Conservation (phyloP, 1,140 invertebrate species). For the Popillia japonica region DNA sequence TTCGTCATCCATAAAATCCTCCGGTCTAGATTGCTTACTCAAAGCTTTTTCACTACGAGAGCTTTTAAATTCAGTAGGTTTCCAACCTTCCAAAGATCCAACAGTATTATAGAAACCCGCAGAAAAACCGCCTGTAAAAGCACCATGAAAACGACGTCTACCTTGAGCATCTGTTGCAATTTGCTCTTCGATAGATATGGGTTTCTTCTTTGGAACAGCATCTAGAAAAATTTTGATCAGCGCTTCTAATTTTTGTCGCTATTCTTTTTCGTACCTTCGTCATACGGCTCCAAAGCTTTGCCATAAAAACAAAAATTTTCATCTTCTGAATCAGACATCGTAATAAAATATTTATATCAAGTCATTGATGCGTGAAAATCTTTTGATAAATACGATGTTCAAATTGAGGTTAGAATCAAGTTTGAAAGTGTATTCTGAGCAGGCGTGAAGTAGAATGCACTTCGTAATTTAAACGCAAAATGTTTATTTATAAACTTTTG, state of each 20-base stretch:
- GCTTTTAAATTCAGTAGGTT: constrained; percentile 90
- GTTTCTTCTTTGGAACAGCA: constrained; percentile 80
- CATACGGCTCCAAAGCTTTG: constrained; percentile 76
- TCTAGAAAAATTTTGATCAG: constrained; percentile 63
- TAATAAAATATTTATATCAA: neutral
- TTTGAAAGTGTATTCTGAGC: neutral
- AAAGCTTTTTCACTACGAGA: constrained; percentile 76
- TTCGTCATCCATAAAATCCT: constrained; percentile 99
- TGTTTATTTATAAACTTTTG: too few species aligned
- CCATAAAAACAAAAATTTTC: constrained; percentile 77
- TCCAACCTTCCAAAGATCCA: constrained; percentile 95
- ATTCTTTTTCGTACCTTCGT: constrained; percentile 72
- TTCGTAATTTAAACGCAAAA: neutral
- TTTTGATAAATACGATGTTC: too few species aligned
- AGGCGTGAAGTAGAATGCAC: neutral
- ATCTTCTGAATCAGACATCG: constrained; percentile 61
- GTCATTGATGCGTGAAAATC: too few species aligned
- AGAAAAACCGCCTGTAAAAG: constrained; percentile 98
- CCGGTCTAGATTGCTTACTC: constrained; percentile 69
- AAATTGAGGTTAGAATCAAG: too few species aligned
- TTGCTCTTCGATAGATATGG: constrained; percentile 87
- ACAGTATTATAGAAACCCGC: constrained; percentile 98
- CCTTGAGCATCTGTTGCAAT: constrained; percentile 91
- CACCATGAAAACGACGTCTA: constrained; percentile 94
- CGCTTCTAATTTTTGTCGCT: constrained; percentile 38